Percentiles rank a stretch among this genome's conserved stretches.
Conservation (phyloP, 2,113 vertebrate species). For the Dermatemys mawii region DNA sequence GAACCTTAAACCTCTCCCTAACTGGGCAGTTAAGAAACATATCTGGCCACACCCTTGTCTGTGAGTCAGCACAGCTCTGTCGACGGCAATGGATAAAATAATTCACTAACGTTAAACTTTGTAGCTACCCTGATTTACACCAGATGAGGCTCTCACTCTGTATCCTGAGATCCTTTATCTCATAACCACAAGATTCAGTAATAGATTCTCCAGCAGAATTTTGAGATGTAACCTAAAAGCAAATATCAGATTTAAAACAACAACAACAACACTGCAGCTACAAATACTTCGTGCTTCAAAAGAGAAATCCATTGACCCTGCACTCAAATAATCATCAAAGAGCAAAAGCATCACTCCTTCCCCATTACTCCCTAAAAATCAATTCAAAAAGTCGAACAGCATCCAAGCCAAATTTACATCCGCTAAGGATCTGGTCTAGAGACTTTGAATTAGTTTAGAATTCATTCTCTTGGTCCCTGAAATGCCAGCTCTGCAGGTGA, state of each 20-base stretch:
- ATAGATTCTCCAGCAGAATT: background rate
- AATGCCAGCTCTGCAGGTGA: background rate
- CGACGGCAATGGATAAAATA: background rate
- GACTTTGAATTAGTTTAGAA: background rate
- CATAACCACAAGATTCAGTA: background rate
- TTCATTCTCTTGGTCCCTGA: background rate
- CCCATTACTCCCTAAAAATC: background rate
- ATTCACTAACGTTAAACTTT: accelerated
- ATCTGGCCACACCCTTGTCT: background rate
- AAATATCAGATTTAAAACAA: accelerated
- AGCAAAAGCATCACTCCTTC: background rate
- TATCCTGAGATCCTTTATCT: accelerated
- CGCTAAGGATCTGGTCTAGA: background rate
- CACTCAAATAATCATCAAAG: background rate
- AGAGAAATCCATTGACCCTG: background rate
- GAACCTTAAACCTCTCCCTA: background rate
- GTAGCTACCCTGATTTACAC: background rate
- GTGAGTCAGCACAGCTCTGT: background rate
- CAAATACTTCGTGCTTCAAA: background rate
- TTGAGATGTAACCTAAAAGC: background rate
- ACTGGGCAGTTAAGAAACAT: accelerated
- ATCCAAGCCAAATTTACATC: background rate
- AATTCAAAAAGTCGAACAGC: background rate
- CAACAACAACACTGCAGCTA: background rate
- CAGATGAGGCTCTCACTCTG: background rate